These are phyloP conservation scores for Pandion haliaetus DNA, from an alignment of 2,113 vertebrate species.

Conservation along the genomic window DNA sequence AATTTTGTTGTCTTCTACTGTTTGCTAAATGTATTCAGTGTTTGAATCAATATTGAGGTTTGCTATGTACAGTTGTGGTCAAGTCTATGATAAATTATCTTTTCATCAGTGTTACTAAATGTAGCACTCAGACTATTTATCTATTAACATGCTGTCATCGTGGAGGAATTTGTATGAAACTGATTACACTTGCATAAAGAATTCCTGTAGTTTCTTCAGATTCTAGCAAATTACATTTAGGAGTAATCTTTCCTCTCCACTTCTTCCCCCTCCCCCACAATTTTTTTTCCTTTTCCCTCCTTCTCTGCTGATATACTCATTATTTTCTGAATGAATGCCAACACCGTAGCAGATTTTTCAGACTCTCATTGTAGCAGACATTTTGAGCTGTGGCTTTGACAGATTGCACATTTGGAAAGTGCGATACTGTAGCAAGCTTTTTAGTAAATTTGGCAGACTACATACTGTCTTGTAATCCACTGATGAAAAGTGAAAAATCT, in stretches of 20 bases:
- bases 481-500: conserved; percentile 73
- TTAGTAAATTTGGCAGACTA: conserved; percentile 66
- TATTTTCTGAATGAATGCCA: conserved; percentile 62
- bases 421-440: conserved; percentile 52
- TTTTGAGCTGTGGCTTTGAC: conserved; percentile 54
- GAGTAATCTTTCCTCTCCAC: background rate
- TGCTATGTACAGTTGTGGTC: background rate
- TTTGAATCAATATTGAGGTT: conserved; percentile 17
- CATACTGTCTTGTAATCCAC: conserved; percentile 65
- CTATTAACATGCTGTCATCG: background rate
- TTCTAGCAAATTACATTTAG: background rate
- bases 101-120: conserved; percentile 23
- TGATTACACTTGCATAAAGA: background rate
- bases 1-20: background rate
- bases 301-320: conserved; percentile 35
- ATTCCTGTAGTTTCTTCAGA: background rate
- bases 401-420: conserved; percentile 62
- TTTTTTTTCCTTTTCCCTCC: background rate
- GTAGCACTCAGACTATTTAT: background rate
- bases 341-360: background rate
- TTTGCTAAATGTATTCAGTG: background rate
- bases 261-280: background rate
- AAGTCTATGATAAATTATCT: conserved; percentile 21
- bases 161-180: background rate
- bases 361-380: background rate